phyloP scores from a whole-genome alignment of 1,140 invertebrate species.

The Drosophila truncata region DNA sequence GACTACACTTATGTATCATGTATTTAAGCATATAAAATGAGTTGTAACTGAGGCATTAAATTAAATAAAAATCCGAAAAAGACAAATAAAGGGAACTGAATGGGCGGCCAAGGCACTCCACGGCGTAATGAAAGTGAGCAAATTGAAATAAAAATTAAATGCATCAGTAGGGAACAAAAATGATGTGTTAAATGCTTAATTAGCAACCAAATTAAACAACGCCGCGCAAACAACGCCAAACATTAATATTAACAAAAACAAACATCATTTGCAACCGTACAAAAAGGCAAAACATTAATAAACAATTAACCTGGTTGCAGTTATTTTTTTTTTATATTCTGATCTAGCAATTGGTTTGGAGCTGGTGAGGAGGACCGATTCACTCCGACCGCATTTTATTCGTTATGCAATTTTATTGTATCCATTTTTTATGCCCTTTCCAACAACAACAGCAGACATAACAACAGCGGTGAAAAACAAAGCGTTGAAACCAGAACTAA shows the following conservation, averaged over 20 bases:
- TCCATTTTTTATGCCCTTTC: slow-evolving; percentile 55
- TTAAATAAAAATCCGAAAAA: slow-evolving; percentile 59
- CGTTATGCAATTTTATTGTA: slow-evolving; percentile 69
- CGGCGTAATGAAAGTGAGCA: slow-evolving; percentile 32
- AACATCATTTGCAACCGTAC: slow-evolving; percentile 6
- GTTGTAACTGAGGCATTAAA: slow-evolving; percentile 70
- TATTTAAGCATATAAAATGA: slow-evolving; percentile 80
- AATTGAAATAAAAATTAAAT: slow-evolving; percentile 60
- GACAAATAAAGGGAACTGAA: slow-evolving; percentile 42
- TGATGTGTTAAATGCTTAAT: slow-evolving; percentile 73
- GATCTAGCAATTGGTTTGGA: slow-evolving; percentile 28
- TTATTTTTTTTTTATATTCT: slow-evolving; percentile 17
- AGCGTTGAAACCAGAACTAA: too few relatives aligned
- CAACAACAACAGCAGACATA: slow-evolving; percentile 27
- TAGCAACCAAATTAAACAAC: slow-evolving; percentile 70
- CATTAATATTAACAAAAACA: slow-evolving; percentile 35
- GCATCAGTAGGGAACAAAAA: slow-evolving; percentile 31
- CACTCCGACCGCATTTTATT: slow-evolving; percentile 66
- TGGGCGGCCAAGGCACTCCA: slow-evolving; percentile 5
- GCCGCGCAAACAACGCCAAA: slow-evolving; percentile 32
- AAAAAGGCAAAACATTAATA: slow-evolving; percentile 59
- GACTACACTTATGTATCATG: slow-evolving; percentile 72
- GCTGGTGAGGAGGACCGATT: slow-evolving; percentile 27
- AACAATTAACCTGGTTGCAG: slow-evolving; percentile 57
- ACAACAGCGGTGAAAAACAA: slow-evolving; percentile 19